phyloP scores from a whole-genome alignment of 2,888 invertebrate species.

The Noctua fimbriata region DNA sequence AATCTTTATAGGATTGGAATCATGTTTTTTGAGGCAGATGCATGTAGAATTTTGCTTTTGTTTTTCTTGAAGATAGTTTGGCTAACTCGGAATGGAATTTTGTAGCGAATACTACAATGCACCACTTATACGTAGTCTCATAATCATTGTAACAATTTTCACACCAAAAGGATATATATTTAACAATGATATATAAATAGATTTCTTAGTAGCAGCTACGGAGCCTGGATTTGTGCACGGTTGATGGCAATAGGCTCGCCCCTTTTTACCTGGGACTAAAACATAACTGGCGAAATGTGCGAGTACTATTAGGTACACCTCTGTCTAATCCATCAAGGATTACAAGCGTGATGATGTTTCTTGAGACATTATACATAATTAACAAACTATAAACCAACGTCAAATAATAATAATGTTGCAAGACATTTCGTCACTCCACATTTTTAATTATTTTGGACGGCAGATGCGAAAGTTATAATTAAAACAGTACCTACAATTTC shows the following conservation, averaged over 20 bases:
- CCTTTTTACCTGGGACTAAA: no score
- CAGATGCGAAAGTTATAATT: slow-evolving; percentile 55
- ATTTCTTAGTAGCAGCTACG: no score
- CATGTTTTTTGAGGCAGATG: slow-evolving; percentile 7
- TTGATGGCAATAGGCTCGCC: no score
- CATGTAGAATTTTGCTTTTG: neutral
- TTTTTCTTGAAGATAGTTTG: neutral
- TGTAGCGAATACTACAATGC: neutral
- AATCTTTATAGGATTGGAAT: slow-evolving; percentile 24
- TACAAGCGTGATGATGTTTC: no score
- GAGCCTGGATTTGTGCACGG: no score
- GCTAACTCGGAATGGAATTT: neutral
- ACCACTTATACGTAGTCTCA: no score
- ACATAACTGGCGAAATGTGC: no score
- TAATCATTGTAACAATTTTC: no score
- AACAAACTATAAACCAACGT: neutral
- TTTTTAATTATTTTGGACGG: slow-evolving; percentile 30
- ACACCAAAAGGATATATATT: no score
- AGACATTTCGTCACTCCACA: neutral
- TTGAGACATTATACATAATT: neutral
- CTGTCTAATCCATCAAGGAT: no score
- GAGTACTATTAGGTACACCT: no score
- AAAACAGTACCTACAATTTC: slow-evolving; percentile 52
- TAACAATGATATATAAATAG: no score
- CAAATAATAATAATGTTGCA: neutral